A percentile compares a stretch with the other conserved stretches of the same genome.
Conservation (phyloP, 2,113 vertebrate genomes). For the Protobothrops flavoviridis region DNA sequence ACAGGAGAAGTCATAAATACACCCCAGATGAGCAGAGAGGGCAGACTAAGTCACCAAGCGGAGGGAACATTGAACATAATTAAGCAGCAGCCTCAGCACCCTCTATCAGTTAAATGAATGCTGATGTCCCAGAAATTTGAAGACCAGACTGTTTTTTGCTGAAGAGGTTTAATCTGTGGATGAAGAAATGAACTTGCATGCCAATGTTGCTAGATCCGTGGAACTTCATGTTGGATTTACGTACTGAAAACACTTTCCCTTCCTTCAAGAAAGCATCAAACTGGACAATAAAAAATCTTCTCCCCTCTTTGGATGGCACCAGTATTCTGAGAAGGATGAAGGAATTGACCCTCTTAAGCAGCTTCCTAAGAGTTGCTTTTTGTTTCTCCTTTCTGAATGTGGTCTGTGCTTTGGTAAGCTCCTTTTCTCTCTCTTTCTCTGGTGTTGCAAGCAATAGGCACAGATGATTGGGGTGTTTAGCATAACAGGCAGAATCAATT, state of each 20-base stretch:
- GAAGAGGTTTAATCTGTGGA: not conserved
- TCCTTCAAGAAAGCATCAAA: not conserved
- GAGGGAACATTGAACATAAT: not conserved
- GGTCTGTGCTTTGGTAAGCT: conserved; percentile 20
- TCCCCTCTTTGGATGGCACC: not conserved
- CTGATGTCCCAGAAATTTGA: not conserved
- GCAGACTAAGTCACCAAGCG: not conserved
- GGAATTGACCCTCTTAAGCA: not conserved
- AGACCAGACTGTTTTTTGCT: not conserved
- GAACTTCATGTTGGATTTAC: not conserved
- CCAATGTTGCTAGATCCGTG: not conserved
- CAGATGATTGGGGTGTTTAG: not conserved
- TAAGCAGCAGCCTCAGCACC: not conserved
- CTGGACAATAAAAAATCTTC: no score
- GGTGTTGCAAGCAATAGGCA: not conserved
- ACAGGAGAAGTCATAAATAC: not conserved
- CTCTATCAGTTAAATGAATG: not conserved
- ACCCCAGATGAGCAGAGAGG: not conserved
- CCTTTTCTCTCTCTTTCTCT: not conserved
- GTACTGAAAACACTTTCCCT: not conserved
- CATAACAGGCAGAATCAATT: not conserved
- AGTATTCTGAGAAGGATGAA: conserved; percentile 1
- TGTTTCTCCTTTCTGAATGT: conserved; percentile 2
- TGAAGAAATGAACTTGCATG: not conserved
- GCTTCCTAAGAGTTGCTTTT: not conserved